Percentiles rank a stretch among this genome's conserved stretches.
phyloP scores from a whole-genome alignment of 2,113 vertebrate species.

The Dipodomys merriami region DNA sequence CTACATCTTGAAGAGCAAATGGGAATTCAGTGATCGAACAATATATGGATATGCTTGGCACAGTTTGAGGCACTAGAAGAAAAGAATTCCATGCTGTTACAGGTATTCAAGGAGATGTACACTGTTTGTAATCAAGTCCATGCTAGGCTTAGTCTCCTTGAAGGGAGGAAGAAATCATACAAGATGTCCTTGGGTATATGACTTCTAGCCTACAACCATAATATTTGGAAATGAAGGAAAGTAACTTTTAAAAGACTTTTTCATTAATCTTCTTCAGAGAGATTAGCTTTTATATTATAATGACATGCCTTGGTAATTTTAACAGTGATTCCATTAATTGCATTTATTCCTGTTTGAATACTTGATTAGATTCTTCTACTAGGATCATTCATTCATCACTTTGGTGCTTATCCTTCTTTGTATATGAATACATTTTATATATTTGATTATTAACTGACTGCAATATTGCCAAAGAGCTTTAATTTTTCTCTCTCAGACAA shows the following conservation, averaged over 20 bases:
- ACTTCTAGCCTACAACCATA: neutral
- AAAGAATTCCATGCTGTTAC: neutral
- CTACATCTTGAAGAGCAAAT: neutral
- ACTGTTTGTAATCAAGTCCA: neutral
- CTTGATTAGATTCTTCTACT: constrained; percentile 62
- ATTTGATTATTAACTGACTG: constrained; percentile 45
- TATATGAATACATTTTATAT: constrained; percentile 54
- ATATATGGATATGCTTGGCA: neutral
- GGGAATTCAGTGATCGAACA: neutral
- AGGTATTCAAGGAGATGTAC: constrained; percentile 43
- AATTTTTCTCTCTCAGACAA: constrained; percentile 49
- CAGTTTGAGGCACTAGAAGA: neutral
- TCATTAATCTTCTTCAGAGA: constrained; percentile 50
- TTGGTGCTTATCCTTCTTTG: constrained; percentile 60
- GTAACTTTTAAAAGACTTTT: constrained; percentile 52
- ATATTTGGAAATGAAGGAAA: constrained; percentile 44
- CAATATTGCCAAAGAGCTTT: constrained; percentile 23
- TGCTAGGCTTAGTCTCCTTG: constrained; percentile 2
- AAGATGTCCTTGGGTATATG: neutral
- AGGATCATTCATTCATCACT: constrained; percentile 57
- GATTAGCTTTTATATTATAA: constrained; percentile 69
- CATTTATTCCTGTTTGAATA: constrained; percentile 77
- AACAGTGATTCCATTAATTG: constrained; percentile 75
- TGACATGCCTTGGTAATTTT: constrained; percentile 68
- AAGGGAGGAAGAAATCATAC: constrained; percentile 2